Conservation (phyloP, 2,888 invertebrate genomes). For the Lapara coniferarum region DNA sequence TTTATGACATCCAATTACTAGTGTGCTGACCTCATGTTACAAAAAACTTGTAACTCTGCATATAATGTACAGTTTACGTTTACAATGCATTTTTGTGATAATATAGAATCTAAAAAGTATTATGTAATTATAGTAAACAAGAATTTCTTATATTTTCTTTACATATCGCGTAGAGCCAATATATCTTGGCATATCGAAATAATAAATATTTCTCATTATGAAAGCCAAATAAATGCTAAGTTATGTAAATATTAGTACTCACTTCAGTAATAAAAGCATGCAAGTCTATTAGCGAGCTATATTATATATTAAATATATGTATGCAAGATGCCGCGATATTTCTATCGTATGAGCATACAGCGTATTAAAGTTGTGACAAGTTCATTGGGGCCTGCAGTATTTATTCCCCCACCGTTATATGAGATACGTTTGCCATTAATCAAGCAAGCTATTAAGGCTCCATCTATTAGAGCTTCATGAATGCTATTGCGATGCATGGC, state of each 20-base stretch:
- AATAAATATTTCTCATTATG: too few relatives aligned
- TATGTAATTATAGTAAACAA: too few relatives aligned
- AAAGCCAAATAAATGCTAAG: background rate
- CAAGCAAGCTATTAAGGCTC: constrained; percentile 1
- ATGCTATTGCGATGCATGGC: background rate
- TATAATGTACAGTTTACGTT: too few relatives aligned
- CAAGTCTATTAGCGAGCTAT: background rate
- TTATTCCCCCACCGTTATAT: constrained; percentile 11
- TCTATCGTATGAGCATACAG: constrained; percentile 1
- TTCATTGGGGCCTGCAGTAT: constrained; percentile 16
- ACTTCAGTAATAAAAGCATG: background rate
- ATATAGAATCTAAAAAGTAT: too few relatives aligned
- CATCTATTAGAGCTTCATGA: constrained; percentile 18
- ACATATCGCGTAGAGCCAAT: too few relatives aligned
- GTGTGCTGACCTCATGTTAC: too few relatives aligned
- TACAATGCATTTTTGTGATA: too few relatives aligned
- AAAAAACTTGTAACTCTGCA: too few relatives aligned
- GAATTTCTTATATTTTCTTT: too few relatives aligned
- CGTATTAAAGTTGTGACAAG: constrained; percentile 21
- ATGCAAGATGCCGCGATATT: background rate
- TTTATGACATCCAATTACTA: too few relatives aligned
- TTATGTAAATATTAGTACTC: background rate
- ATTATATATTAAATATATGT: background rate
- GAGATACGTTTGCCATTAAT: constrained; percentile 14
- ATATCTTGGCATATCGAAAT: too few relatives aligned